Evolutionary conservation across 2,113 vertebrate genomes (phyloP).

Genomic region (Riparia riparia): DNA sequence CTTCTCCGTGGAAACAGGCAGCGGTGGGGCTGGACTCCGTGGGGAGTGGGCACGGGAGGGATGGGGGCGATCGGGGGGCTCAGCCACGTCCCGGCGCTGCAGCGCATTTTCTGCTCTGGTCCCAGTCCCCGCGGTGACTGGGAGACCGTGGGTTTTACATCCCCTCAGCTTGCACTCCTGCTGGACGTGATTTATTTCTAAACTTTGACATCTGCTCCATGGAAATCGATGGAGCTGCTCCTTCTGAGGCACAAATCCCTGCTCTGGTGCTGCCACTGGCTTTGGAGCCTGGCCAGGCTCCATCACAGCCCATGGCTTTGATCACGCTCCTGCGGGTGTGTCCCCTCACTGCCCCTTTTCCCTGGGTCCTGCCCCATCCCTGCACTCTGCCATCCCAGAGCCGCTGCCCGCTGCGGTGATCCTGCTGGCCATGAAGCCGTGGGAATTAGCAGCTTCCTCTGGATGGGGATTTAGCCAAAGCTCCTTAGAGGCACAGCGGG

Average conservation of each 20-base stretch:
- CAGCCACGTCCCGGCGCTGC: background rate
- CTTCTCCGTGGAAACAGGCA: background rate
- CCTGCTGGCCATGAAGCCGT: background rate
- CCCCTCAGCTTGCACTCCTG: background rate
- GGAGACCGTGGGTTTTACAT: background rate
- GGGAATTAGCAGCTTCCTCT: background rate
- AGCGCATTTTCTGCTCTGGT: background rate
- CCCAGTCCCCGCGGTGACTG: background rate
- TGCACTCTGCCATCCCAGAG: background rate
- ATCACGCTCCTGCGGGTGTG: rapidly evolving
- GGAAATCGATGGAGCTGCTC: background rate
- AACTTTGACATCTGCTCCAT: background rate
- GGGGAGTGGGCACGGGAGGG: background rate
- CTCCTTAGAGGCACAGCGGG: background rate
- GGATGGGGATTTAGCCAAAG: background rate
- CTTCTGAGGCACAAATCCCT: background rate
- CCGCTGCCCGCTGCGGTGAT: background rate
- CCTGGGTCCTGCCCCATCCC: background rate
- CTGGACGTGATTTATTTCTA: background rate
- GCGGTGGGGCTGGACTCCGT: background rate
- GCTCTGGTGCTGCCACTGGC: background rate
- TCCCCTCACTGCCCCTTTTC: background rate
- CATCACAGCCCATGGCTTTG: background rate
- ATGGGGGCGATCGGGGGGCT: background rate
- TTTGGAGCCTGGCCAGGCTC: background rate